phyloP scores from a whole-genome alignment of 2,797 vertebrate species.

The Nasua narica region DNA sequence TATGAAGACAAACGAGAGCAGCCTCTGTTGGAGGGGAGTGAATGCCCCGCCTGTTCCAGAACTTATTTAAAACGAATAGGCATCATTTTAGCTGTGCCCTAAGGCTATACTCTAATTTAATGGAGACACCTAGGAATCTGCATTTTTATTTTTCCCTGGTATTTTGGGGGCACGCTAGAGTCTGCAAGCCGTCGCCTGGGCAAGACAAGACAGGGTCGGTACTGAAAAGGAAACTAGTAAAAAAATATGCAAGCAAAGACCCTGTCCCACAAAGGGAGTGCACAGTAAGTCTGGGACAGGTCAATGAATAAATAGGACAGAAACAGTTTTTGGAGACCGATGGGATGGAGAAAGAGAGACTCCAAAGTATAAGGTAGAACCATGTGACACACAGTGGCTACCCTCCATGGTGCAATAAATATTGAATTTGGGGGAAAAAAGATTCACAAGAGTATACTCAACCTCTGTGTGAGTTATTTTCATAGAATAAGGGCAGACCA shows the following conservation, averaged over 20 bases:
- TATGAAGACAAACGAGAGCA: background rate
- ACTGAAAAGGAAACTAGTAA: background rate
- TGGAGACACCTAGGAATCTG: background rate
- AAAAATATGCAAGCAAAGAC: background rate
- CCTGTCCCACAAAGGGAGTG: background rate
- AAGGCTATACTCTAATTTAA: background rate
- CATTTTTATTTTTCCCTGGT: background rate
- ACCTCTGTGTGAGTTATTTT: background rate
- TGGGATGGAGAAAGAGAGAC: background rate
- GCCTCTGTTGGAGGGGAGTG: background rate
- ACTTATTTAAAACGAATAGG: background rate
- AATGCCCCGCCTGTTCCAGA: background rate
- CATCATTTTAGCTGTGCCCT: background rate
- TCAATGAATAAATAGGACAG: background rate
- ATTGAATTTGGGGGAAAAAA: background rate
- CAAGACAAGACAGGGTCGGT: background rate
- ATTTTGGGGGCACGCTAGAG: background rate
- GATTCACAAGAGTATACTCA: background rate
- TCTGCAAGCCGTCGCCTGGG: background rate
- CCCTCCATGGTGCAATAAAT: background rate
- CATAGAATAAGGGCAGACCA: background rate
- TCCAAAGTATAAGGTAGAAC: background rate
- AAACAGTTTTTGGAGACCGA: background rate
- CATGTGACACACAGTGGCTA: background rate
- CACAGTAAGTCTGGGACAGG: background rate